Percentiles rank a stretch among this genome's conserved stretches.
phyloP scores from a whole-genome alignment of 2,113 vertebrate genomes.

The Pterophyllum scalare region DNA sequence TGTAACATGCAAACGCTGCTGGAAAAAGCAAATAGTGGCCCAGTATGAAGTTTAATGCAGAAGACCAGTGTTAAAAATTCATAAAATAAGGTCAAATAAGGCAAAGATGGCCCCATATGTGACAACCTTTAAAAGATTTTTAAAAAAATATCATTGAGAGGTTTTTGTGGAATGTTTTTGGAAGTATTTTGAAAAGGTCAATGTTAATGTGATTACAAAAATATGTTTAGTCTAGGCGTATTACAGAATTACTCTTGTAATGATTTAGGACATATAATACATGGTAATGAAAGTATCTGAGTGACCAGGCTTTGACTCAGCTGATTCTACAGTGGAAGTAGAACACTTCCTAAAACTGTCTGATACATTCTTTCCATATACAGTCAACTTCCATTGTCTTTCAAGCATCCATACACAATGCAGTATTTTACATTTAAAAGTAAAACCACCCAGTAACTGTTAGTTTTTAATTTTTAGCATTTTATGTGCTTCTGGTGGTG shows the following conservation, averaged over 20 bases:
- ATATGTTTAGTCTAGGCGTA: not conserved
- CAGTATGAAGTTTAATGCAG: not conserved
- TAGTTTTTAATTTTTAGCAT: not conserved
- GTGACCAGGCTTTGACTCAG: no score
- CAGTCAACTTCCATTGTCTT: not conserved
- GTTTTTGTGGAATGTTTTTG: no score
- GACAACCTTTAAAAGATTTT: not conserved
- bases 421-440: not conserved
- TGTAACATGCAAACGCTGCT: not conserved
- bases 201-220: not conserved
- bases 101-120: not conserved
- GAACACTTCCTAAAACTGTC: no score
- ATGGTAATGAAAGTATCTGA: not conserved
- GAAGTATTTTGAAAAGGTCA: not conserved
- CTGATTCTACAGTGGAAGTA: no score
- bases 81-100: not conserved
- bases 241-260: constrained; percentile 2
- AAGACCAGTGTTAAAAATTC: not conserved
- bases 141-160: no score
- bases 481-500: not conserved
- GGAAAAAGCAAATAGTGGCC: not conserved
- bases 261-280: not conserved
- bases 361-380: no score
- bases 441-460: not conserved
- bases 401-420: not conserved